These are phyloP conservation scores for Aradophagus sp. DNA, from an alignment of 1,140 invertebrate genomes.

Conservation along the genomic window DNA sequence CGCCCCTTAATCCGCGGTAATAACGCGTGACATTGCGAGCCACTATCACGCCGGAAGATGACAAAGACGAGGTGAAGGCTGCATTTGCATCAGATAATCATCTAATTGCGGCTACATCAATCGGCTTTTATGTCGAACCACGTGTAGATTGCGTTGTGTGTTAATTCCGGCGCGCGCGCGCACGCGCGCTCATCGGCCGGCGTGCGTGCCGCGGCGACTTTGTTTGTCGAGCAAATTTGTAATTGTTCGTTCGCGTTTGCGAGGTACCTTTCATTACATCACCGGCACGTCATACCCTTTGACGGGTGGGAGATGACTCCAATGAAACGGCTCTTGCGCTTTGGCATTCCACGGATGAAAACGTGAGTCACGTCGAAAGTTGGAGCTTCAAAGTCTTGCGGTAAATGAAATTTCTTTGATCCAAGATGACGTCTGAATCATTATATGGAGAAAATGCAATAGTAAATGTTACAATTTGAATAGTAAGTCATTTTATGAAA, in stretches of 20 bases:
- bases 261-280: slow-evolving; percentile 3
- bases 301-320: too few species aligned
- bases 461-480: too few species aligned
- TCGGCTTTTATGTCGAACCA: slow-evolving; percentile 38
- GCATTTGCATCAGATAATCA: slow-evolving; percentile 52
- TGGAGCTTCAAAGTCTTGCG: too few species aligned
- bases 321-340: too few species aligned
- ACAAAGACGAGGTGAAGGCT: slow-evolving; percentile 43
- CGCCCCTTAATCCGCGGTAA: too few species aligned
- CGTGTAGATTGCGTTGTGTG: slow-evolving; percentile 29
- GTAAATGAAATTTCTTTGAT: too few species aligned
- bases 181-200: slow-evolving; percentile 18
- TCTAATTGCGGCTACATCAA: slow-evolving; percentile 52
- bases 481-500: too few species aligned
- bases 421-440: too few species aligned
- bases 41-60: slow-evolving; percentile 48
- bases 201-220: slow-evolving; percentile 26
- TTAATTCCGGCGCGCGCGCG: slow-evolving; percentile 38
- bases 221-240: slow-evolving; percentile 40
- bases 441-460: too few species aligned
- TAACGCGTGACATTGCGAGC: slow-evolving; percentile 1
- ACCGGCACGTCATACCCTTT: too few species aligned
- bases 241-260: slow-evolving; percentile 24
- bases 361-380: too few species aligned
- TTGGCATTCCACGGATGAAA: too few species aligned